Conservation (phyloP, 2,888 invertebrate genomes). For the Mythimna pallens region DNA sequence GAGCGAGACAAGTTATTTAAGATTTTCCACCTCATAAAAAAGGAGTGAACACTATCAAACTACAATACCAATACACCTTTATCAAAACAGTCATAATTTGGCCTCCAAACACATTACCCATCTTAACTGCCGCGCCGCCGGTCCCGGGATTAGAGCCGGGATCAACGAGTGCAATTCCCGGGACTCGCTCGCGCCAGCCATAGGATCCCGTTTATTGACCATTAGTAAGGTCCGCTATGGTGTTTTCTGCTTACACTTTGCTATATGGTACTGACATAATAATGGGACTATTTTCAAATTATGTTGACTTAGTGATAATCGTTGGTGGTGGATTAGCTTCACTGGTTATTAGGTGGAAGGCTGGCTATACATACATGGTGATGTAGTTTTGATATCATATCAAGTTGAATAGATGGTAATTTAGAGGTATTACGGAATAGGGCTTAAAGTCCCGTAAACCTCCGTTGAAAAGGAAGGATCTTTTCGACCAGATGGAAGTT, state of each 20-base stretch:
- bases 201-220: conserved; percentile 77
- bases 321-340: conserved; percentile 41
- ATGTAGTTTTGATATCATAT: background rate
- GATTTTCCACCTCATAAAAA: too few species aligned
- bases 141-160: conserved; percentile 73
- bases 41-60: conserved; percentile 18
- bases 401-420: background rate
- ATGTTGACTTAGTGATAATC: conserved; percentile 56
- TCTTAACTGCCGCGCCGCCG: conserved; percentile 68
- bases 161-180: conserved; percentile 73
- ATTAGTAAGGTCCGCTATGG: conserved; percentile 70
- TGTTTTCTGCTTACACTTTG: conserved; percentile 66
- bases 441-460: too few species aligned
- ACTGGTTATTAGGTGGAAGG: conserved; percentile 14
- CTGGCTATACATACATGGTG: background rate
- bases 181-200: conserved; percentile 67
- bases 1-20: too few species aligned
- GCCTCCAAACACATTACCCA: conserved; percentile 66
- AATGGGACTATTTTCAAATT: conserved; percentile 66
- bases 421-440: background rate
- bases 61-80: conserved; percentile 38
- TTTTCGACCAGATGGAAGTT: too few species aligned
- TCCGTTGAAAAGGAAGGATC: too few species aligned
- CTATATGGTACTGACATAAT: conserved; percentile 60
- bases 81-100: conserved; percentile 66